These are phyloP conservation scores for Serrognathus titanus DNA, from an alignment of 2,888 invertebrate species.

Conservation along the genomic window DNA sequence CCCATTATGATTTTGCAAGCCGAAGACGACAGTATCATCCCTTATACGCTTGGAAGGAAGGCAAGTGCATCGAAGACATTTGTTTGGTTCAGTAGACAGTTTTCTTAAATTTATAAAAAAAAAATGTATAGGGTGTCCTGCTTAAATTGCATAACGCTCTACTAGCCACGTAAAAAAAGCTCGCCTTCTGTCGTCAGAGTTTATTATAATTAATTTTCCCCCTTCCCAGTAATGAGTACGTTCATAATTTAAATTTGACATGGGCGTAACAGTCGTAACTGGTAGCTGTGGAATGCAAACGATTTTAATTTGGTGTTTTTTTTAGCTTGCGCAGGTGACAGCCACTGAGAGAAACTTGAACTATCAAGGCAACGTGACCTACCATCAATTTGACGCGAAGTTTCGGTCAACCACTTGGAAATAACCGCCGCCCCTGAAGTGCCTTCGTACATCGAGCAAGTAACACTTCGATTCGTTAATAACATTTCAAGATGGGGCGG, in stretches of 20 bases:
- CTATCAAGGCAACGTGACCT: slow-evolving; percentile 32
- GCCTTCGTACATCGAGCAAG: slow-evolving; percentile 36
- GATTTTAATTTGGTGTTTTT: slow-evolving; percentile 16
- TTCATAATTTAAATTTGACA: neutral
- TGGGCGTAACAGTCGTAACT: neutral
- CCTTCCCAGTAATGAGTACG: too few relatives aligned
- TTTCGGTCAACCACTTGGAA: slow-evolving; percentile 34
- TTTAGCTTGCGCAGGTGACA: slow-evolving; percentile 31
- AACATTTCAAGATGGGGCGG: too few relatives aligned
- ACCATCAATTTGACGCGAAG: slow-evolving; percentile 29
- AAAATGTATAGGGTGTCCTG: too few relatives aligned
- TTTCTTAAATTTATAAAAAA: neutral
- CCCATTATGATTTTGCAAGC: slow-evolving; percentile 43
- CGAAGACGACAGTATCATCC: slow-evolving; percentile 40
- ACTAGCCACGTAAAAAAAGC: too few relatives aligned
- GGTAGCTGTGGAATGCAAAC: too few relatives aligned
- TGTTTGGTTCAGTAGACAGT: neutral
- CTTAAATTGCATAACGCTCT: too few relatives aligned
- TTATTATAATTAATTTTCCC: too few relatives aligned
- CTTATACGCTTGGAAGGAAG: slow-evolving; percentile 35
- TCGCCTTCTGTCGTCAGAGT: too few relatives aligned
- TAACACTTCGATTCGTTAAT: neutral
- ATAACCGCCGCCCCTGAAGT: slow-evolving; percentile 34
- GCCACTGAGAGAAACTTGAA: slow-evolving; percentile 23
- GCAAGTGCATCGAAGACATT: slow-evolving; percentile 21